A percentile compares a stretch with the other conserved stretches of the same genome.
Evolutionary conservation across 2,888 invertebrate species (phyloP).

Genomic region (Ptychoptera albimana): DNA sequence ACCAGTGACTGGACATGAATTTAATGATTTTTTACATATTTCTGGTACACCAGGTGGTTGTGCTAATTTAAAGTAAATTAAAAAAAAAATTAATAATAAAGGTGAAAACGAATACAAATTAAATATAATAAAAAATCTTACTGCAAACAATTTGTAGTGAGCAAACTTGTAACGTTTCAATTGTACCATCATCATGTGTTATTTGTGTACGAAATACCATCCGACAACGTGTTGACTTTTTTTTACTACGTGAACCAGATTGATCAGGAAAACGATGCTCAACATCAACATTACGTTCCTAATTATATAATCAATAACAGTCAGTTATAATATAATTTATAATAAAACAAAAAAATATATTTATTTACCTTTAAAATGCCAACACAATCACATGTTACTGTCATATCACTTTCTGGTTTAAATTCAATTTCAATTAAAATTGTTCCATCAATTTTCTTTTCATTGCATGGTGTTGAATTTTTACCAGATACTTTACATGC

Average conservation of each 20-base stretch:
- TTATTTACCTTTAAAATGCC: constrained; percentile 66
- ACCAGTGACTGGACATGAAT: constrained; percentile 62
- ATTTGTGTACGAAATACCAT: constrained; percentile 86
- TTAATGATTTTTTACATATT: constrained; percentile 76
- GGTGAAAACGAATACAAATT: background rate
- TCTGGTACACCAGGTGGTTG: constrained; percentile 87
- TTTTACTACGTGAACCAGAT: constrained; percentile 65
- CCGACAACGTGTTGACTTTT: constrained; percentile 87
- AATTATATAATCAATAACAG: constrained; percentile 4
- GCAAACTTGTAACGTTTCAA: constrained; percentile 74
- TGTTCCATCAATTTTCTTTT: constrained; percentile 85
- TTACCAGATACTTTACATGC: constrained; percentile 93
- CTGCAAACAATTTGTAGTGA: constrained; percentile 87
- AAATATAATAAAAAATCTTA: constrained; percentile 35
- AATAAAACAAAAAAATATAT: background rate
- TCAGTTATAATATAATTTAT: background rate
- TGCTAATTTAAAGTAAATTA: constrained; percentile 35
- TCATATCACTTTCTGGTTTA: constrained; percentile 80
- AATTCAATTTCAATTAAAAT: constrained; percentile 85
- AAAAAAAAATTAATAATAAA: constrained; percentile 1
- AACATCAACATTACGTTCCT: constrained; percentile 90
- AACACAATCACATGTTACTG: constrained; percentile 89
- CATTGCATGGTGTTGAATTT: constrained; percentile 83
- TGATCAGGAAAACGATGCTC: constrained; percentile 79
- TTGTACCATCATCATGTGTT: constrained; percentile 55